Conservation (phyloP, 2,888 invertebrate species). For the Rotaria sp. region DNA sequence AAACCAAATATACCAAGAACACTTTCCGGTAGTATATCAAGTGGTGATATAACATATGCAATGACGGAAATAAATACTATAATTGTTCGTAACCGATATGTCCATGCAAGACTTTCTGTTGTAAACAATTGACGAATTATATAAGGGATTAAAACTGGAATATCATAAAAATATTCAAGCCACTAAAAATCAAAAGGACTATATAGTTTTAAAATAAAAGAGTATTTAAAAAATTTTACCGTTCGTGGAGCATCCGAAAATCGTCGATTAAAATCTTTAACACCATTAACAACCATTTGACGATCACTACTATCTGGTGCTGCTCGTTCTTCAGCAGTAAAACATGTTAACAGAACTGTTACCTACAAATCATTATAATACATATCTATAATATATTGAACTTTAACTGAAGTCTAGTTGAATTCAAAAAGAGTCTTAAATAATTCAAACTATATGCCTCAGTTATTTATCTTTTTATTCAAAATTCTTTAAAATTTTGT, state of each 20-base stretch:
- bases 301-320: constrained; percentile 34
- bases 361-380: constrained; percentile 44
- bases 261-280: constrained; percentile 58
- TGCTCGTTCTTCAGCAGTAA: constrained; percentile 52
- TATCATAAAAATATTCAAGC: constrained; percentile 57
- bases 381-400: no score
- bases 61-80: constrained; percentile 56
- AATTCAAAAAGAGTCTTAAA: no score
- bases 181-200: constrained; percentile 50
- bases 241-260: constrained; percentile 58
- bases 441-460: no score
- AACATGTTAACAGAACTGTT: constrained; percentile 47
- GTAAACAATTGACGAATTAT: constrained; percentile 57
- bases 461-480: no score
- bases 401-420: no score
- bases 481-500: no score
- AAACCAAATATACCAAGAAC: constrained; percentile 60
- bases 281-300: constrained; percentile 47
- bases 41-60: constrained; percentile 58
- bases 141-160: constrained; percentile 59
- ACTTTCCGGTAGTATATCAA: constrained; percentile 60
- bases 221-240: constrained; percentile 46
- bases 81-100: constrained; percentile 58
- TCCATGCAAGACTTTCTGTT: constrained; percentile 56
- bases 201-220: neutral